Percentiles rank a stretch among this genome's conserved stretches.
These are phyloP conservation scores for Holcopasites calliopsidis DNA, from an alignment of 1,140 invertebrate genomes.

Conservation along the genomic window DNA sequence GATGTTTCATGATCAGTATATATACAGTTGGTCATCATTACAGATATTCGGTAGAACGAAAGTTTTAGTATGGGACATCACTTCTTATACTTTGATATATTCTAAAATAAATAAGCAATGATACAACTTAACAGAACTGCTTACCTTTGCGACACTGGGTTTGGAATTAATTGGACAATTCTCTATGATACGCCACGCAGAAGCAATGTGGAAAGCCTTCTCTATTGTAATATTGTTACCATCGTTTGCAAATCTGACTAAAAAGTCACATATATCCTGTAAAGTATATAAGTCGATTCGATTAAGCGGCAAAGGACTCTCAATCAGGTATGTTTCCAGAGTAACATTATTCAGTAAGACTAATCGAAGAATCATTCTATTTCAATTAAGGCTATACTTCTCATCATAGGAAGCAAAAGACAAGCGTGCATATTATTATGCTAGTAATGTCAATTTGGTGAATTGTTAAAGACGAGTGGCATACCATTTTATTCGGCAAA, in stretches of 20 bases:
- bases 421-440: no score
- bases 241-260: conserved; percentile 72
- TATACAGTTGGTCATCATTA: conserved; percentile 63
- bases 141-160: conserved; percentile 69
- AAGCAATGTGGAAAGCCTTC: conserved; percentile 80
- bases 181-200: conserved; percentile 78
- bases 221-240: conserved; percentile 76
- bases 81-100: not conserved
- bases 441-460: no score
- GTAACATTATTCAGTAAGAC: conserved; percentile 74
- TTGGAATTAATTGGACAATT: conserved; percentile 73
- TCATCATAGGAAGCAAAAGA: no score
- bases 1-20: conserved; percentile 57
- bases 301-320: conserved; percentile 7
- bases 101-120: not conserved
- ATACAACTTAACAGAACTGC: not conserved
- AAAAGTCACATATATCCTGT: conserved; percentile 81
- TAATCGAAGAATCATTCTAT: conserved; percentile 75
- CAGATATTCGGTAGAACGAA: conserved; percentile 72
- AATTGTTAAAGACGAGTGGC: not conserved
- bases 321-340: not conserved
- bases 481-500: conserved; percentile 68
- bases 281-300: conserved; percentile 34
- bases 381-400: conserved; percentile 63
- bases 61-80: conserved; percentile 71